These are phyloP conservation scores for Pseudopodoces humilis DNA, from an alignment of 2,113 vertebrate genomes.

Conservation along the genomic window DNA sequence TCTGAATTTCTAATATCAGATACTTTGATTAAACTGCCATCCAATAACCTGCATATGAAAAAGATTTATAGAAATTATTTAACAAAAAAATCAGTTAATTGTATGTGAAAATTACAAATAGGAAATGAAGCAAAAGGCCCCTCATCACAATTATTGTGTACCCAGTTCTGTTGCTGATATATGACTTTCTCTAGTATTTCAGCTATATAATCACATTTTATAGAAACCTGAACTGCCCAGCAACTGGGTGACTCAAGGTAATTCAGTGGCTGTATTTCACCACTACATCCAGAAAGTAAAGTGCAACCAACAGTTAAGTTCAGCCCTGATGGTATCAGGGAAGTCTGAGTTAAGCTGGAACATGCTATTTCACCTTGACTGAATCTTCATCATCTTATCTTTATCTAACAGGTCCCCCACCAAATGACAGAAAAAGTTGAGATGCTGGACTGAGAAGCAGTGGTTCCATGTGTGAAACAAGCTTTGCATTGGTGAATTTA, in stretches of 20 bases:
- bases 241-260: constrained; percentile 52
- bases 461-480: constrained; percentile 22
- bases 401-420: constrained; percentile 38
- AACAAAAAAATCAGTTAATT: not conserved
- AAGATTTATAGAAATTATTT: constrained; percentile 32
- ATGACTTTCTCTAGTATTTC: not conserved
- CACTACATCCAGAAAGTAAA: constrained; percentile 18
- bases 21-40: not conserved
- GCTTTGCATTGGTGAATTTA: constrained; percentile 17
- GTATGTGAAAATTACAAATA: not conserved
- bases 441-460: not conserved
- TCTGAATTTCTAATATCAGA: constrained; percentile 8
- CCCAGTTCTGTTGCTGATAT: not conserved
- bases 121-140: not conserved
- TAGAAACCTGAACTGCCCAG: constrained; percentile 44
- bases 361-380: constrained; percentile 48
- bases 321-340: constrained; percentile 45
- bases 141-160: not conserved
- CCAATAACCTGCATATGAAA: constrained; percentile 20
- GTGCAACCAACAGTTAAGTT: constrained; percentile 41
- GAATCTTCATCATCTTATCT: constrained; percentile 59
- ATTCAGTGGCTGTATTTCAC: constrained; percentile 53
- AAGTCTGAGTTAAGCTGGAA: constrained; percentile 33
- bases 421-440: constrained; percentile 22
- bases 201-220: constrained; percentile 13